Evolutionary conservation across 1,140 invertebrate genomes (phyloP), one percentile per base, ranked within the genome.

Genomic region (Cotesia vestalis): DNA sequence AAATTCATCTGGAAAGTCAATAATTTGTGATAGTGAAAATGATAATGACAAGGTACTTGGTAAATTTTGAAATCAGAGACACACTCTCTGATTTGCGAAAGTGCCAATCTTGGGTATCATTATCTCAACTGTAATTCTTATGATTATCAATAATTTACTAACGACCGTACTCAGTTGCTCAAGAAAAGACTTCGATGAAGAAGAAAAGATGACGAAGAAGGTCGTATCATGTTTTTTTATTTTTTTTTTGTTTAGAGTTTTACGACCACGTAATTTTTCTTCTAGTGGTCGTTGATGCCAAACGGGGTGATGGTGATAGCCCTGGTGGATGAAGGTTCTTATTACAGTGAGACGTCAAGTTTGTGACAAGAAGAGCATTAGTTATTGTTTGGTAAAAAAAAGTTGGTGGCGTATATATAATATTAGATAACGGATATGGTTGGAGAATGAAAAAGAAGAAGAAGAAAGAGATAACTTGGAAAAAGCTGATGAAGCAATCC

Each of bases 401-500:
- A 40, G 36, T 36, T 63, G 6, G 34, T 36, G 12, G 40, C 40
- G 1, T 11, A 46, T 46, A 11, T 46, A 46, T 46, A 14, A 51
- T 1, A 11, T 6, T 8, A 20, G 17, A 27, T 17, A 46, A 46
- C 8, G 6, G 40, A 11, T 27, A 11, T 11, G 40, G 40, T 46
- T 46, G 40, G 5, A 46, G 40, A 46, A 46, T 46, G 8, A 27
- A 34, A 4, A 5, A 38, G 3, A 36, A 63, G 55, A 64, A 64
- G 27, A 12, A 3, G 40, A 64, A n/a, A 12, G 57, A 66, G 69
- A 71, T 64, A 66, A 66, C 66, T 71, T 66, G 69, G 52, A 71
- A 71, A 66, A 52, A 66, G 69, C 69, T 71, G 69, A 71, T 71
- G 69, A 66, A 71, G 69, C 69, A 71, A 66, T 71, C 34, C 57